Percentiles rank a stretch among this genome's conserved stretches.
These are phyloP conservation scores for Lipotes vexillifer DNA, from an alignment of 2,113 vertebrate genomes.

Conservation along the genomic window DNA sequence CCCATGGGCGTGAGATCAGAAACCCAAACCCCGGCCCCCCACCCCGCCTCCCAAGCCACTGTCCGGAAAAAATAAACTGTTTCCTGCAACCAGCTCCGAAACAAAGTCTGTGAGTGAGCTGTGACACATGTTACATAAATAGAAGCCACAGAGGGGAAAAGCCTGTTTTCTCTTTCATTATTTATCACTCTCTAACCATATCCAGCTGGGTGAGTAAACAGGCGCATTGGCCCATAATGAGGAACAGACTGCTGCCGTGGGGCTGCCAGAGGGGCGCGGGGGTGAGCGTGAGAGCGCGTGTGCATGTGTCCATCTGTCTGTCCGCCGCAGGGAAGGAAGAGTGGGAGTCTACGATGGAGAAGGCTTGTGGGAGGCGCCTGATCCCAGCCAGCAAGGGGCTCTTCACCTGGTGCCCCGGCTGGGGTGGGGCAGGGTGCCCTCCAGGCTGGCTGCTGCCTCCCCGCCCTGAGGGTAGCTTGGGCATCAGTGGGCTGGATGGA, in stretches of 20 bases:
- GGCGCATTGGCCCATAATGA: conserved; percentile 89
- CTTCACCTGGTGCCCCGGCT: not conserved
- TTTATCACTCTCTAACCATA: conserved; percentile 89
- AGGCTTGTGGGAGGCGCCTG: not conserved
- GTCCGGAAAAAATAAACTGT: conserved; percentile 82
- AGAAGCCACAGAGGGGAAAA: conserved; percentile 88
- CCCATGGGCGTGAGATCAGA: conserved; percentile 59
- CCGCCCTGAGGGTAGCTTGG: not conserved
- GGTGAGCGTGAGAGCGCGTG: not conserved
- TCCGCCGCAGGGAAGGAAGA: not conserved
- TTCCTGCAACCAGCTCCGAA: conserved; percentile 79
- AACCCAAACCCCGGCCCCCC: conserved; percentile 39
- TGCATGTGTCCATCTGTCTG: not conserved
- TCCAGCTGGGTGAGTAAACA: conserved; percentile 95
- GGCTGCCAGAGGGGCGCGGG: conserved; percentile 34
- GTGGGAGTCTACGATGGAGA: not conserved
- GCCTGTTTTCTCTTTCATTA: conserved; percentile 90
- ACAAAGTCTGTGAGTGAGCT: conserved; percentile 80
- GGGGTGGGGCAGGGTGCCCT: not conserved
- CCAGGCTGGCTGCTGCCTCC: not conserved
- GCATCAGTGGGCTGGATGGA: not conserved
- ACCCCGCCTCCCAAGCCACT: conserved; percentile 53
- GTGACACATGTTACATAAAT: conserved; percentile 88
- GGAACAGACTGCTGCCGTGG: conserved; percentile 60
- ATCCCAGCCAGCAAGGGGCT: not conserved